Base-by-base conservation (phyloP, 2,888 invertebrate genomes). In the Salpingus planirostris region DNA sequence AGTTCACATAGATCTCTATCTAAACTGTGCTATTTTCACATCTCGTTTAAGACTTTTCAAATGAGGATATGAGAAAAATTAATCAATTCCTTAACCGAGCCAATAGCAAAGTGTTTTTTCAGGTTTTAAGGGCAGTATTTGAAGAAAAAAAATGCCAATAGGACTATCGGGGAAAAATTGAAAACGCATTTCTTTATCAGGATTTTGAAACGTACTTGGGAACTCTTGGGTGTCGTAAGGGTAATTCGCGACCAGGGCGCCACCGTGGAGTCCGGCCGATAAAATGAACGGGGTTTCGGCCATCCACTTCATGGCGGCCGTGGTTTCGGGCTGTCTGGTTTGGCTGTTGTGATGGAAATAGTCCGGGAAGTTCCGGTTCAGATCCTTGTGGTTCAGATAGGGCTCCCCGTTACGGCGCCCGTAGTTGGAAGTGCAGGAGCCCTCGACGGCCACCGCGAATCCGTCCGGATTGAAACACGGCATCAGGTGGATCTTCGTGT, bases 381-480 rank as follows among this genome's bases (percentile, higher is more conserved):
- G 50, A 45, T 69, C 68, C 4, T 44, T 32, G 6, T 55, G 40
- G 2, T 43, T 39, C 12, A 44, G 46, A n/a, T n/a, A n/a, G n/a
- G n/a, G n/a, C n/a, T n/a, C n/a, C 1, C 46, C 50, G 36, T 61
- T 64, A 3, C 37, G 40, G 33, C 62, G 49, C 2, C 63, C 64
- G 2, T 38, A 21, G 21, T 53, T 50, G 3, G 49, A 47, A 0
- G 24, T 14, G 38, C 65, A 65, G 3, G 42, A 32, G 3, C 54
- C 54, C 32, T 51, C 52, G n/a, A 11, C 38, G 2, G 64, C 47
- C 2, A 36, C 34, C 18, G 57, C 59, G 59, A 77, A 82, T 14
- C 83, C 83, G 55, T 85, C 84, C 0, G 84, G 83, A 57, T 85
- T 85, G 76, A 85, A 74, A 6, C 75, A 72, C 1, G 83, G 81